A percentile compares a stretch with the other conserved stretches of the same genome.
phyloP scores from a whole-genome alignment of 1,140 invertebrate species.

The Drosophila bifasciata region DNA sequence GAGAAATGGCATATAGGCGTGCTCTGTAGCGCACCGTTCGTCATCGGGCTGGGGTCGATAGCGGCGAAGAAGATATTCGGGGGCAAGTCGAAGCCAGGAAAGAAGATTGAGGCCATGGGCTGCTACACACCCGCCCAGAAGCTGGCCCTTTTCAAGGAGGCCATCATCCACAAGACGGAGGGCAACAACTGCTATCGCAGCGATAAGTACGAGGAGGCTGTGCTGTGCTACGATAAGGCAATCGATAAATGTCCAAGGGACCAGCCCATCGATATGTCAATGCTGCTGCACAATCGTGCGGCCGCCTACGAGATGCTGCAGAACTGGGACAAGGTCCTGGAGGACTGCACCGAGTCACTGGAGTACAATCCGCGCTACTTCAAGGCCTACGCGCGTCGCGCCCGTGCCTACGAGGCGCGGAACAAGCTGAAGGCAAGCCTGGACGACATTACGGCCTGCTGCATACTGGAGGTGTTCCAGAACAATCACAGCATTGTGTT shows the following conservation, averaged over 20 bases:
- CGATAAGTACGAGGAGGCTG: constrained; percentile 94
- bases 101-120: constrained; percentile 66
- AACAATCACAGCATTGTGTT: constrained; percentile 90
- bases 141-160: constrained; percentile 83
- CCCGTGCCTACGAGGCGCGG: constrained; percentile 91
- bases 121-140: constrained; percentile 70
- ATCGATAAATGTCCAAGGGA: constrained; percentile 92
- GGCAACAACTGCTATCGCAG: constrained; percentile 95
- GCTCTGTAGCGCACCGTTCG: constrained; percentile 91
- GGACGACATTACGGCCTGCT: constrained; percentile 97
- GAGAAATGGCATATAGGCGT: constrained; percentile 85
- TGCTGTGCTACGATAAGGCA: constrained; percentile 93
- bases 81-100: constrained; percentile 22
- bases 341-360: constrained; percentile 94
- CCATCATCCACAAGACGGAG: constrained; percentile 89
- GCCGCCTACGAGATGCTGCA: constrained; percentile 96
- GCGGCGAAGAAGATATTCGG: constrained; percentile 86
- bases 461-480: constrained; percentile 94
- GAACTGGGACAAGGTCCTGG: constrained; percentile 92
- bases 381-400: constrained; percentile 93
- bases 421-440: constrained; percentile 91
- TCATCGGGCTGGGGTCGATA: constrained; percentile 91
- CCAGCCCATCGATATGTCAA: constrained; percentile 90
- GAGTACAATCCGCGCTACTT: constrained; percentile 94
- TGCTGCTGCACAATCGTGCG: constrained; percentile 98